Conservation (phyloP, 1,140 invertebrate species). For the Drosophila ficusphila region DNA sequence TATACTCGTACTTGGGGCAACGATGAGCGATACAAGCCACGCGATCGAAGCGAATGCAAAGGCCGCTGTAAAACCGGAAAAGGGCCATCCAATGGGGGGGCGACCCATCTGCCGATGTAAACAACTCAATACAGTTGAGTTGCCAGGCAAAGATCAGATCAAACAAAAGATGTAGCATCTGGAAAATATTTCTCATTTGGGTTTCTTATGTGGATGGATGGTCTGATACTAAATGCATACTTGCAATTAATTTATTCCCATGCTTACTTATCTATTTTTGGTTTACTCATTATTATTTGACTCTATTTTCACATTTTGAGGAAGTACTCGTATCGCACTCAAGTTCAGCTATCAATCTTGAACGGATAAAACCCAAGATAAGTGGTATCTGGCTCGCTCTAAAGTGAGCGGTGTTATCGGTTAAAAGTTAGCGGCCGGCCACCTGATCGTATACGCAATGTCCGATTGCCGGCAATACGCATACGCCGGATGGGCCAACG, state of each 20-base stretch:
- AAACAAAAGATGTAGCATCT: neutral
- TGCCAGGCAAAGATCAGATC: neutral
- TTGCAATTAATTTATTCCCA: neutral
- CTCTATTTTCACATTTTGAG: neutral
- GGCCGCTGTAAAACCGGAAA: neutral
- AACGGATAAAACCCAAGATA: slow-evolving; percentile 16
- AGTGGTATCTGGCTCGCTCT: neutral
- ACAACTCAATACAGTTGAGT: slow-evolving; percentile 4
- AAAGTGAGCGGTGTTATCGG: neutral
- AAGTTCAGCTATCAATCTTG: slow-evolving; percentile 21
- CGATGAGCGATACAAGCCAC: slow-evolving; percentile 23
- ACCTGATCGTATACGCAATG: slow-evolving; percentile 50
- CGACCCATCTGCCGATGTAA: slow-evolving; percentile 11
- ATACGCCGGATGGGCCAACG: slow-evolving; percentile 43
- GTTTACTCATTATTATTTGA: neutral
- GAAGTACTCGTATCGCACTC: neutral
- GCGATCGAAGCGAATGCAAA: neutral
- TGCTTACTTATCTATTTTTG: neutral
- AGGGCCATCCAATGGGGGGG: slow-evolving; percentile 6
- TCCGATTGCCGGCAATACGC: slow-evolving; percentile 22
- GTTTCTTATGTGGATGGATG: too few species aligned
- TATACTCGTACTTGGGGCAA: neutral
- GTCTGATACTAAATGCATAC: neutral
- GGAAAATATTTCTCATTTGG: neutral
- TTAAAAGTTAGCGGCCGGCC: neutral